Evolutionary conservation across 2,888 invertebrate genomes (phyloP), one percentile per base, ranked within the genome.

Genomic region (Sepiola atlantica): DNA sequence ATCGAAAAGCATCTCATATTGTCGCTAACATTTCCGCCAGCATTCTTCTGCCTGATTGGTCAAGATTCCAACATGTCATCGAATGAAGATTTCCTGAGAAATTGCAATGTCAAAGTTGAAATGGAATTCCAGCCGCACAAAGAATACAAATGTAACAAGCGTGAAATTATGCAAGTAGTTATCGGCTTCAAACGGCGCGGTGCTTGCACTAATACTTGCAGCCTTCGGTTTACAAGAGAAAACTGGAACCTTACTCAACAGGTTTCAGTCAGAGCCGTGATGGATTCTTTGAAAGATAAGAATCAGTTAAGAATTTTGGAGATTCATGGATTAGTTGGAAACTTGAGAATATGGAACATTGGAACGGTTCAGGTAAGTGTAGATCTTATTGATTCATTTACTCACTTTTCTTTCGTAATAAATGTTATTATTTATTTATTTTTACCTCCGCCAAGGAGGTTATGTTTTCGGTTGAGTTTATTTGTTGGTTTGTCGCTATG

Each of bases 21-120:
- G 6, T 28, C 28, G 2, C 32, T 61, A 10, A 61, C 93, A 61
- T 93, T 93, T 35, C 93, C 93, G 35, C 93, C 93, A 55, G 16
- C 14, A 55, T 93, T 93, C 61, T 93, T 93, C 32, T 93, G 93
- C 93, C 55, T n/a, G 21, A 35, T 55, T 55, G 93, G 35, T 21
- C n/a, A 93, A 55, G 6, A 55, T 93, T 10, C 54, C n/a, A 55
- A 14, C 32, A 16, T n/a, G 16, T 32, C n/a, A 77, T 12, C 77
- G 14, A 14, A 77, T 77, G 77, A 77, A 77, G 77, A 77, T 3
- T n/a, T 77, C n/a, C 32, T 77, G 18, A 77, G 21, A 32, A 12
- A 77, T 2, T 93, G 93, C 57, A 35, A 0, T 32, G 55, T 93
- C 35, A 93, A 32, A 55, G 32, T 93, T 21, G 35, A 35, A 21